Conservation (phyloP, 92 coral and sea anemone species). For the Epizoanthus scotinus region DNA sequence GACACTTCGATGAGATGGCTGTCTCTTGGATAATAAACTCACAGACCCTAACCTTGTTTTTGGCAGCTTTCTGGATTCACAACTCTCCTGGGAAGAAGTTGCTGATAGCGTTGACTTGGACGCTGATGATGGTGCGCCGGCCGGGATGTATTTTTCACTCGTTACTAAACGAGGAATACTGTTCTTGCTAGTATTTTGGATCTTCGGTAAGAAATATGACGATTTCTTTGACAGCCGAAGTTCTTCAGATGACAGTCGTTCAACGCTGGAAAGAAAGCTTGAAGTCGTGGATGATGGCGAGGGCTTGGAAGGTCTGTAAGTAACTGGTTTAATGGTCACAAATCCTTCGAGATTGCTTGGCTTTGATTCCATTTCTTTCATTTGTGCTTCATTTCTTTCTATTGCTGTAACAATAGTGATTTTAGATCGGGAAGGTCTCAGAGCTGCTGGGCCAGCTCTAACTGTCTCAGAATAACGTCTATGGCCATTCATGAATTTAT, state of each 20-base stretch:
- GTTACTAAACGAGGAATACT: constrained; percentile 4
- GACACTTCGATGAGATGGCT: constrained; percentile 8
- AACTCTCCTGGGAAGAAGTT: constrained; percentile 14
- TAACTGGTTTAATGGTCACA: neutral
- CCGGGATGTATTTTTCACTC: constrained; percentile 23
- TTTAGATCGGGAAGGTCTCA: constrained; percentile 44
- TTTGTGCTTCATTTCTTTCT: constrained; percentile 24
- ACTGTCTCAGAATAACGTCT: constrained; percentile 50
- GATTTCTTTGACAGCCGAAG: constrained; percentile 2
- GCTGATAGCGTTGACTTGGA: neutral
- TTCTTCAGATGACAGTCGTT: constrained; percentile 26
- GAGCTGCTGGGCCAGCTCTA: constrained; percentile 40
- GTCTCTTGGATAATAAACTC: constrained; percentile 36
- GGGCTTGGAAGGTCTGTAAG: constrained; percentile 34
- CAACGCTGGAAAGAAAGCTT: constrained; percentile 31
- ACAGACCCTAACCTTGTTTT: constrained; percentile 23
- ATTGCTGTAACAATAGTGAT: constrained; percentile 2
- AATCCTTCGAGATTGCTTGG: constrained; percentile 36
- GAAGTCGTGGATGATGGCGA: constrained; percentile 23
- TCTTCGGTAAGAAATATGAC: constrained; percentile 25
- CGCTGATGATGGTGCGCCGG: constrained; percentile 5
- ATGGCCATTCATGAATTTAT: constrained; percentile 62
- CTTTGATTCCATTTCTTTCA: constrained; percentile 19
- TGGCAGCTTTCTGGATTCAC: constrained; percentile 9
- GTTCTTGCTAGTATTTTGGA: constrained; percentile 30